These are phyloP conservation scores for Arctopsyche grandis DNA, from an alignment of 1,140 invertebrate species.

Conservation along the genomic window DNA sequence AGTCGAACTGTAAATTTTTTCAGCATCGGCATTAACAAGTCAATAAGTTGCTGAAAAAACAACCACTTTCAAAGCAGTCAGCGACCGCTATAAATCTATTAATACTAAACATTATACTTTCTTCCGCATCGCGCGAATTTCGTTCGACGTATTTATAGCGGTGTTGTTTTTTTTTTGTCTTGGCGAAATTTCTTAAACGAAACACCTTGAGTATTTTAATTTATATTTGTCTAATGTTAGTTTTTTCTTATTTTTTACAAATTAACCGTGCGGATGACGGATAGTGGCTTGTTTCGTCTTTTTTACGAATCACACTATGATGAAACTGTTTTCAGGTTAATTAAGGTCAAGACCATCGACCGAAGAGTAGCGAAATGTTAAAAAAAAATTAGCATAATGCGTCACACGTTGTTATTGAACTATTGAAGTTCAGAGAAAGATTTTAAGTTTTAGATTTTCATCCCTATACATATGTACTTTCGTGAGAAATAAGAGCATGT, in stretches of 20 bases:
- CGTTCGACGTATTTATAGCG: no score
- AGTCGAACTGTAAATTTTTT: not conserved
- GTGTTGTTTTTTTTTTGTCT: no score
- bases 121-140: not conserved
- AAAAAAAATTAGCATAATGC: no score
- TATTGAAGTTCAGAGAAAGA: no score
- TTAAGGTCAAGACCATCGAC: slow-evolving; percentile 12
- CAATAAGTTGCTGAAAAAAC: not conserved
- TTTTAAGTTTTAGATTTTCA: no score
- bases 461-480: no score
- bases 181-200: no score
- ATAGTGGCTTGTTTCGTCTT: not conserved
- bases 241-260: not conserved
- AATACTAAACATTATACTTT: not conserved
- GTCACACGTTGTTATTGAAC: no score
- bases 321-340: slow-evolving; percentile 5
- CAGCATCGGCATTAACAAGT: slow-evolving; percentile 6
- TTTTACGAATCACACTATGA: slow-evolving; percentile 4
- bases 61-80: not conserved
- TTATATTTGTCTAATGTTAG: not conserved
- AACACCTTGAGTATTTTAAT: no score
- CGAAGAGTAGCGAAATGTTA: no score
- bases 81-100: not conserved
- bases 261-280: slow-evolving; percentile 6
- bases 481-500: no score